Evolutionary conservation across 2,888 invertebrate genomes (phyloP).

Genomic region (Sarcophaga rosellei): DNA sequence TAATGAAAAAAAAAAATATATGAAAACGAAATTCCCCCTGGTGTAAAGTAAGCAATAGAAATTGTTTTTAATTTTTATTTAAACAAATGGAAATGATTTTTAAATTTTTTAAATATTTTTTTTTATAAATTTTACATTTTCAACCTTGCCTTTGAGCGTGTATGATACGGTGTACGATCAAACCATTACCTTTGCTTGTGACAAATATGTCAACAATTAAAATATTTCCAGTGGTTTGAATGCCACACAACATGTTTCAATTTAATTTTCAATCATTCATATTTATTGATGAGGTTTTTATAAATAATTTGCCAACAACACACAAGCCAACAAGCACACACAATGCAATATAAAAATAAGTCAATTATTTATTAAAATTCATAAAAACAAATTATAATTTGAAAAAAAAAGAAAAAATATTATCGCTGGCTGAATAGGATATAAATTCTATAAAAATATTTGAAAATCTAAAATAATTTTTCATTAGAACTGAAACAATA

Average conservation of each 20-base stretch:
- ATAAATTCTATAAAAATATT: no score
- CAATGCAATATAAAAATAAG: no score
- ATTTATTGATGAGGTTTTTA: constrained; percentile 12
- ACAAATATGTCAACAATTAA: constrained; percentile 23
- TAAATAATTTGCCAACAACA: neutral
- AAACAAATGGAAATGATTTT: neutral
- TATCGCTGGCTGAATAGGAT: no score
- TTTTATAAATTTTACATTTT: neutral
- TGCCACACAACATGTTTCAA: constrained; percentile 24
- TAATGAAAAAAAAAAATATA: neutral
- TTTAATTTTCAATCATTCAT: constrained; percentile 12
- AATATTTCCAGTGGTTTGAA: neutral
- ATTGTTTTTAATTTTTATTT: neutral
- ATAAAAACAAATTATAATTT: no score
- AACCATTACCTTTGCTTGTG: neutral
- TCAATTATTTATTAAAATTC: no score
- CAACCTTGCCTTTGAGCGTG: neutral
- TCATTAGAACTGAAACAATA: no score
- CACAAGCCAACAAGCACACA: no score
- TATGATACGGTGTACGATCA: neutral
- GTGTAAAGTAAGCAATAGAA: neutral
- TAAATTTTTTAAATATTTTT: neutral
- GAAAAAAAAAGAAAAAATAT: no score
- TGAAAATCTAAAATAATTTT: no score
- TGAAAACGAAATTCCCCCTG: neutral